phyloP scores from a whole-genome alignment of 1,140 invertebrate genomes.

The Danaus melanippus region DNA sequence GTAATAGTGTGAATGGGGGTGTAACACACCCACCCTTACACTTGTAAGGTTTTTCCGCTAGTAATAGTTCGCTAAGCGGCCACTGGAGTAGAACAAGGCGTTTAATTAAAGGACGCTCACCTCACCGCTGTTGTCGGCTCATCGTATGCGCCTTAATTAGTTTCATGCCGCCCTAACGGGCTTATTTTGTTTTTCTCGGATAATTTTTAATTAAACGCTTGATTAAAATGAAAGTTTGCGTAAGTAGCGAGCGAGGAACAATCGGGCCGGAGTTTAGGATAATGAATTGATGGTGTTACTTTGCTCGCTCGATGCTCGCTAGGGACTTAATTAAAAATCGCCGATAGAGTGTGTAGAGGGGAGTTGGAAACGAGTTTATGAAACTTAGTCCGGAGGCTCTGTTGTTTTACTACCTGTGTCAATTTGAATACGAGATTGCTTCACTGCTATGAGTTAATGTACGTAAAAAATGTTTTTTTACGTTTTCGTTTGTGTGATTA shows the following conservation, averaged over 20 bases:
- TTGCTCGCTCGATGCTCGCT: constrained; percentile 59
- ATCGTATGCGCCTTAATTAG: constrained; percentile 70
- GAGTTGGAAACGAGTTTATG: constrained; percentile 68
- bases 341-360: constrained; percentile 68
- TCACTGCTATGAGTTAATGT: constrained; percentile 38
- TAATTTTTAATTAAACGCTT: constrained; percentile 73
- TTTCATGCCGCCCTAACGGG: constrained; percentile 66
- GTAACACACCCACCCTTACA: constrained; percentile 28
- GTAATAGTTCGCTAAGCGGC: constrained; percentile 21
- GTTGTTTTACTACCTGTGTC: constrained; percentile 68
- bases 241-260: constrained; percentile 71
- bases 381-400: constrained; percentile 62
- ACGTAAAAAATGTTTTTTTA: constrained; percentile 27
- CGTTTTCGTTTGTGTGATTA: background rate
- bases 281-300: constrained; percentile 73
- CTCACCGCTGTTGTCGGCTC: constrained; percentile 54
- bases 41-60: constrained; percentile 51
- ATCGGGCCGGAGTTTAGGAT: constrained; percentile 70
- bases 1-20: background rate
- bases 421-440: constrained; percentile 69
- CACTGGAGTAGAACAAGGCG: constrained; percentile 58
- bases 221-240: constrained; percentile 73
- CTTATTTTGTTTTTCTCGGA: constrained; percentile 72
- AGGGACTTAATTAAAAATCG: constrained; percentile 72
- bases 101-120: constrained; percentile 67